Evolutionary conservation across 2,797 vertebrate species (phyloP).

Genomic region (Sebastes nivosus): DNA sequence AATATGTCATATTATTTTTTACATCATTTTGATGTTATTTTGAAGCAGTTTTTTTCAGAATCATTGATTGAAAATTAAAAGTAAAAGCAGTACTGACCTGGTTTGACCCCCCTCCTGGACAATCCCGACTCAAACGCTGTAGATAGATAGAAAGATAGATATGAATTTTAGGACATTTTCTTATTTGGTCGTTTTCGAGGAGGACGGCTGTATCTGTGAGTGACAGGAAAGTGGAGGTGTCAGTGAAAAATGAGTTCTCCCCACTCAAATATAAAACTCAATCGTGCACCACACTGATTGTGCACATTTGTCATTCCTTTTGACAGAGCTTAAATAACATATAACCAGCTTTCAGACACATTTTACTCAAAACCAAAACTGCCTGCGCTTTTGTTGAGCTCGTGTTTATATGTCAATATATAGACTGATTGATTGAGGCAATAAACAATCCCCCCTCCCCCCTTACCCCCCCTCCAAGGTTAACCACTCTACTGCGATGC

Average conservation of each 20-base stretch:
- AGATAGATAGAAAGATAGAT: not conserved
- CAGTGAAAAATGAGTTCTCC: conserved; percentile 65
- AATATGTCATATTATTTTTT: not conserved
- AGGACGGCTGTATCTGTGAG: conserved; percentile 26
- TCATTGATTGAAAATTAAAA: not conserved
- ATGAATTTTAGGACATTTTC: conserved; percentile 13
- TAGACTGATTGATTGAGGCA: conserved; percentile 56
- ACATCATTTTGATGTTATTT: not conserved
- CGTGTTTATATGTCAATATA: conserved; percentile 37
- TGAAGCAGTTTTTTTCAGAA: not conserved
- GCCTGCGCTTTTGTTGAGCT: conserved; percentile 24
- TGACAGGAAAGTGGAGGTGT: conserved; percentile 56
- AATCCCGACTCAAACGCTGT: not conserved
- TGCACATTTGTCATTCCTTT: conserved; percentile 61
- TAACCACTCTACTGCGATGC: conserved; percentile 15
- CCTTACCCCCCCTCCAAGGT: not conserved
- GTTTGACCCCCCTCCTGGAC: not conserved
- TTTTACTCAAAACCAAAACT: conserved; percentile 45
- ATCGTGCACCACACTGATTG: conserved; percentile 55
- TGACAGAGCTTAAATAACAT: conserved; percentile 65
- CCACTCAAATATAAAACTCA: conserved; percentile 59
- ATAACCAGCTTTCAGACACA: conserved; percentile 48
- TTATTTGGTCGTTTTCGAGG: conserved; percentile 36
- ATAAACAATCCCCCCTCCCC: conserved; percentile 3
- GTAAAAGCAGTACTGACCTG: not conserved